These are phyloP conservation scores for Dendrolimus houi DNA, from an alignment of 2,888 invertebrate genomes.

Conservation along the genomic window DNA sequence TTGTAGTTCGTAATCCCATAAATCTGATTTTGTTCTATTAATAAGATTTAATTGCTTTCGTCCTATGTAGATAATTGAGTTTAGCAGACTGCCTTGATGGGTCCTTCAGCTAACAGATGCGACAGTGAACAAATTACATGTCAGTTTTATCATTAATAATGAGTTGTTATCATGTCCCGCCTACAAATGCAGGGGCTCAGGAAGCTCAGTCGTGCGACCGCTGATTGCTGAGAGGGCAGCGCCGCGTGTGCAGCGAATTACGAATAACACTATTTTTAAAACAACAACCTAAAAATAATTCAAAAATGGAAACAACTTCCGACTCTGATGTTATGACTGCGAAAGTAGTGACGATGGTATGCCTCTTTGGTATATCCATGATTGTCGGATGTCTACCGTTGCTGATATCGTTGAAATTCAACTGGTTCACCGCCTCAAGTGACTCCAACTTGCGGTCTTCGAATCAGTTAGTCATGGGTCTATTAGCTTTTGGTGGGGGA, in stretches of 20 bases:
- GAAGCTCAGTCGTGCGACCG: constrained; percentile 46
- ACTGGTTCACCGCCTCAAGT: constrained; percentile 72
- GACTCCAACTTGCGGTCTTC: constrained; percentile 64
- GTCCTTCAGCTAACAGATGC: constrained; percentile 12
- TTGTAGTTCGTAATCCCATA: too few species aligned
- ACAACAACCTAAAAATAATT: constrained; percentile 26
- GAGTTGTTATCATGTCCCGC: constrained; percentile 58
- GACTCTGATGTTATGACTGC: constrained; percentile 75
- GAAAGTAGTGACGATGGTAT: constrained; percentile 87
- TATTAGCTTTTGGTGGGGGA: constrained; percentile 88
- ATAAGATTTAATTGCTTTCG: too few species aligned
- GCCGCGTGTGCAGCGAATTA: constrained; percentile 25
- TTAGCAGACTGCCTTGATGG: too few species aligned
- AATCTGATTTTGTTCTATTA: too few species aligned
- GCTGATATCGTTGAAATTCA: constrained; percentile 79
- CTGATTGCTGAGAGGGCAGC: constrained; percentile 21
- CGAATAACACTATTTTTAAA: constrained; percentile 4
- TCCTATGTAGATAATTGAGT: too few species aligned
- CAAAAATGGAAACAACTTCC: constrained; percentile 23
- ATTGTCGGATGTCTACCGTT: constrained; percentile 85
- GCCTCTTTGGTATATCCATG: constrained; percentile 85
- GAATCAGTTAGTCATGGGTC: constrained; percentile 73
- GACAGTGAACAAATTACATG: constrained; percentile 36
- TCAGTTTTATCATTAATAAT: constrained; percentile 62
- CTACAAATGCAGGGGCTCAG: constrained; percentile 41